These are phyloP conservation scores for Lepidurus packardi DNA, from an alignment of 1,140 invertebrate genomes.

Conservation along the genomic window DNA sequence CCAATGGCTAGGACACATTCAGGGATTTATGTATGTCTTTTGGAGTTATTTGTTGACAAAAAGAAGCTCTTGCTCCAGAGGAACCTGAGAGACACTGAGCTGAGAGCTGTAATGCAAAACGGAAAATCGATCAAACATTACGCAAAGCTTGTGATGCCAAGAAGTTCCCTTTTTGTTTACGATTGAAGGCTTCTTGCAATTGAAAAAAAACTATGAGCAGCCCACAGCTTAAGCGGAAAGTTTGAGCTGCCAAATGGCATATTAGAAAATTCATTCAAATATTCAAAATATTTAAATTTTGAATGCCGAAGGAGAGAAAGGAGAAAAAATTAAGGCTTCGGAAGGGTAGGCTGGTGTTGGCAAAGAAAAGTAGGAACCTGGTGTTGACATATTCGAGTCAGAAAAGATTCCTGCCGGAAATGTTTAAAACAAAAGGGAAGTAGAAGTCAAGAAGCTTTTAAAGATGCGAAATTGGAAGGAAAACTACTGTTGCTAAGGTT, in stretches of 20 bases:
- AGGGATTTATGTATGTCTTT: neutral
- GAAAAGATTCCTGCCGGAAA: neutral
- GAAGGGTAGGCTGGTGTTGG: neutral
- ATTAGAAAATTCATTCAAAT: neutral
- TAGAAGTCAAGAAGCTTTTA: too few relatives aligned
- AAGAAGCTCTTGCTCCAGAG: neutral
- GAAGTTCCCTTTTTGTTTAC: neutral
- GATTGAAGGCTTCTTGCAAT: neutral
- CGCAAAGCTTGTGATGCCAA: neutral
- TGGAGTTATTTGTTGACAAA: neutral
- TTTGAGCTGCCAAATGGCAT: neutral
- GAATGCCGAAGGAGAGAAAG: neutral
- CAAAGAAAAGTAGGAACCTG: neutral
- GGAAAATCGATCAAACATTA: neutral
- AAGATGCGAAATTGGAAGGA: too few relatives aligned
- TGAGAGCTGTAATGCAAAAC: conserved; percentile 1
- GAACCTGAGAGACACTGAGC: neutral
- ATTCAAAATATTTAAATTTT: neutral
- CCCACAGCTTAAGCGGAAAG: neutral
- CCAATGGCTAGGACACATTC: neutral
- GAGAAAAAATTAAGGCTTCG: neutral
- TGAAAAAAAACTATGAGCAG: neutral
- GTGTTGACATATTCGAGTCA: neutral
- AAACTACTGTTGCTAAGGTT: too few relatives aligned
- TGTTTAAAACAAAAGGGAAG: neutral